Evolutionary conservation across 1,140 invertebrate species (phyloP), one percentile per base, ranked within the genome.

Genomic region (Oreohelix idahoensis): DNA sequence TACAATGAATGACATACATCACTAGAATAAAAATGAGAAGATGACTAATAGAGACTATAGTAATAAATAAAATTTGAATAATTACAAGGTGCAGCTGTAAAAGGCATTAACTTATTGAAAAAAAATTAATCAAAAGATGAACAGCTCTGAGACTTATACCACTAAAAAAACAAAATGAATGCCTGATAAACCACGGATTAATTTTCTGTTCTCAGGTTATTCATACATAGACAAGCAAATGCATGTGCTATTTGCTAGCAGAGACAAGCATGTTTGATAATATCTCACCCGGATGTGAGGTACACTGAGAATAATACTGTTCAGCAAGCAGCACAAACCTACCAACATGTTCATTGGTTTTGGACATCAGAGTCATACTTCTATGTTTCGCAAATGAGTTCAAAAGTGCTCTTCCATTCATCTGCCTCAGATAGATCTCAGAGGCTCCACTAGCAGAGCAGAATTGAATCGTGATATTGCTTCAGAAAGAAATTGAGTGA

Each of bases 381-480:
- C 87, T n/a, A n/a, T n/a, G 26, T 86, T 85, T 87, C 53, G 87
- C 88, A 79, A 92, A 83, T 85, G n/a, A n/a, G 92, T 69, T 92
- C 92, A 4, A 92, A 92, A 85, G n/a, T n/a, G n/a, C n/a, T n/a
- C n/a, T 90, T 89, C 11, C 84, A 91, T 11, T 88, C 87, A 75
- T 90, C 88, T 70, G 88, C 88, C 39, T 85, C 88, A 35, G 92
- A 93, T 79, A 87, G 89, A 83, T 89, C 88, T 4, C 84, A 92
- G 20, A 85, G 89, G 70, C 86, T 93, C n/a, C 20, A 90, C 88
- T 29, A n/a, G 89, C 90, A 63, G 92, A 93, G 83, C 92, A 92
- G 81, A 93, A 93, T 87, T 92, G n/a, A n/a, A n/a, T n/a, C n/a
- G 92, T 89, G 92, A 93, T 81, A 93, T 93, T 83, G 91, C 92